Evolutionary conservation across 2,888 invertebrate genomes (phyloP).

Genomic region (Drosophila imparisetae): DNA sequence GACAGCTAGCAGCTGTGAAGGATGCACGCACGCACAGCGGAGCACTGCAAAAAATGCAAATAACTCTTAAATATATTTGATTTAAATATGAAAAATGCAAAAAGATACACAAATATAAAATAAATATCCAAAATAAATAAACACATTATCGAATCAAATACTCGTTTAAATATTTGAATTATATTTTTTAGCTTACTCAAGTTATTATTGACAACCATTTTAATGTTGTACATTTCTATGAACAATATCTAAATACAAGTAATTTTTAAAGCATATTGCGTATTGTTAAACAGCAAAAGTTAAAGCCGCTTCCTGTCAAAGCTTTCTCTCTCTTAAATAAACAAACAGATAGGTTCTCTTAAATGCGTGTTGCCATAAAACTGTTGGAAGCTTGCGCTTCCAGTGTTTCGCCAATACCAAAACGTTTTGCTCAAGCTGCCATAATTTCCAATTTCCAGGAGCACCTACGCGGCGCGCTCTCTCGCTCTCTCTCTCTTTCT

Average conservation of each 20-base stretch:
- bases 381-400: conserved; percentile 22
- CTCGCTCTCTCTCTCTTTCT: conserved; percentile 1
- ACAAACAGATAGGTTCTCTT: conserved; percentile 53
- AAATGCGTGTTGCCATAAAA: conserved; percentile 47
- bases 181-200: not conserved
- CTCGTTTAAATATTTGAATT: not conserved
- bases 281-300: not conserved
- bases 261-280: not conserved
- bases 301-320: conserved; percentile 35
- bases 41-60: not conserved
- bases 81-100: not conserved
- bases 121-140: not conserved
- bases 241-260: not conserved
- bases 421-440: conserved; percentile 46
- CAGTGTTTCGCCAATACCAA: conserved; percentile 48
- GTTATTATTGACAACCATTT: not conserved
- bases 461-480: conserved; percentile 30
- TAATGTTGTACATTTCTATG: not conserved
- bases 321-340: conserved; percentile 53
- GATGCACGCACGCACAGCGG: not conserved
- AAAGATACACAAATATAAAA: not conserved
- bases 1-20: conserved; percentile 25
- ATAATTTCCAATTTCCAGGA: conserved; percentile 54
- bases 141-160: not conserved
- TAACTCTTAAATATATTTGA: not conserved